Evolutionary conservation across 2,113 vertebrate species (phyloP), one percentile per base, ranked within the genome.

Genomic region (Rana temporaria): DNA sequence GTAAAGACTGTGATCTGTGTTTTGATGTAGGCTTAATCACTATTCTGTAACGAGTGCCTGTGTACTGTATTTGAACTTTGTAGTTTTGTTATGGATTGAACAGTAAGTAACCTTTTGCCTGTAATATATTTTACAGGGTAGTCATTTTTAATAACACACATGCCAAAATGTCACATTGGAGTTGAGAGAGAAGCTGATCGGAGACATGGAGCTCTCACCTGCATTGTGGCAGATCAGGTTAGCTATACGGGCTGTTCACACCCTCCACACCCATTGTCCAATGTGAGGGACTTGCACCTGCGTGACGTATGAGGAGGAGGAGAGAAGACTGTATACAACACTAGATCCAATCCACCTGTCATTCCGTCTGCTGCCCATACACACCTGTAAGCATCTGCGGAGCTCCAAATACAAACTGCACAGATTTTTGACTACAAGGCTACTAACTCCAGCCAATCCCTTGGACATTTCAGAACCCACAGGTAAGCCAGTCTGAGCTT

Each of bases 161-260:
- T 42, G 42, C 42, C 42, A 42, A 42, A 42, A 42, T 42, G 42
- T 42, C 42, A 4, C 42, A 42, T 42, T 34, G 22, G 38, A 6
- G 38, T 2, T 7, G 20, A 11, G 42, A 70, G 53, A 53, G 17
- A 63, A 73, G 3, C 26, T 57, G 70, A 30, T 59, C 15, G n/a
- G 12, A 32, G 56, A 30, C 56, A 16, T 17, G 7, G 5, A 74
- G 55, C 26, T 8, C 6, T 66, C 56, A 48, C 42, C 57, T 72
- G 30, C 60, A 55, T 75, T 82, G 62, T 66, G 19, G 71, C 53
- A 73, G 60, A 74, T 63, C 79, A 82, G 66, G 69, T 82, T 81
- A 22, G 71, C 38, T 67, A 6, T 57, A 72, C 56, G 34, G 59
- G 69, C 18, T 56, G 52, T 15, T 18, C 53, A 82, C 71, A 20